Percentiles rank a stretch among this genome's conserved stretches.
These are phyloP conservation scores for Hoplodrina blanda DNA, from an alignment of 2,888 invertebrate species.

Conservation along the genomic window DNA sequence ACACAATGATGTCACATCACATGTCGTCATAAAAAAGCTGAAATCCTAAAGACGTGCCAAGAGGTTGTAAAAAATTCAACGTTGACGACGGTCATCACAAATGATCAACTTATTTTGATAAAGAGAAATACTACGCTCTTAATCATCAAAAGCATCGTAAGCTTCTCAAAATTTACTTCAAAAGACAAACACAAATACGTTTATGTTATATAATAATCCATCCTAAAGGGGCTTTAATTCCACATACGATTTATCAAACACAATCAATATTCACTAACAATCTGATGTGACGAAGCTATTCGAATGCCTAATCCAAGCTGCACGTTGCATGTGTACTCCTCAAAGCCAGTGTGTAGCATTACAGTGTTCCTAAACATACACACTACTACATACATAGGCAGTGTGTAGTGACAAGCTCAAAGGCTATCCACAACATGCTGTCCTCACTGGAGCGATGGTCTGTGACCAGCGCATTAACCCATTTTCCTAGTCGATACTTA, in stretches of 20 bases:
- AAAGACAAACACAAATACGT: too few relatives aligned
- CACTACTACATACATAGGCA: conserved; percentile 1
- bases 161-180: too few relatives aligned
- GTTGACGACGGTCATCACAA: background rate
- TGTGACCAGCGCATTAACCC: conserved; percentile 44
- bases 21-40: conserved; percentile 11
- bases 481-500: conserved; percentile 45
- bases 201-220: too few relatives aligned
- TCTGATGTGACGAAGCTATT: conserved; percentile 32
- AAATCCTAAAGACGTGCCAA: background rate
- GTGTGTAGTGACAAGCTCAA: conserved; percentile 13
- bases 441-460: conserved; percentile 28
- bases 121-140: too few relatives aligned
- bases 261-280: conserved; percentile 34
- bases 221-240: conserved; percentile 2
- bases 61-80: background rate
- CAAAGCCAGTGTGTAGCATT: conserved; percentile 19
- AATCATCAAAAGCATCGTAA: background rate
- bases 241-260: conserved; percentile 9
- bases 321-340: background rate
- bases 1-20: conserved; percentile 9
- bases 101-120: background rate
- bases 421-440: conserved; percentile 23
- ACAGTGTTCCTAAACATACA: conserved; percentile 20
- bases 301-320: conserved; percentile 25